Base-by-base conservation (phyloP, 2,888 invertebrate genomes). In the Tribolium freemani region DNA sequence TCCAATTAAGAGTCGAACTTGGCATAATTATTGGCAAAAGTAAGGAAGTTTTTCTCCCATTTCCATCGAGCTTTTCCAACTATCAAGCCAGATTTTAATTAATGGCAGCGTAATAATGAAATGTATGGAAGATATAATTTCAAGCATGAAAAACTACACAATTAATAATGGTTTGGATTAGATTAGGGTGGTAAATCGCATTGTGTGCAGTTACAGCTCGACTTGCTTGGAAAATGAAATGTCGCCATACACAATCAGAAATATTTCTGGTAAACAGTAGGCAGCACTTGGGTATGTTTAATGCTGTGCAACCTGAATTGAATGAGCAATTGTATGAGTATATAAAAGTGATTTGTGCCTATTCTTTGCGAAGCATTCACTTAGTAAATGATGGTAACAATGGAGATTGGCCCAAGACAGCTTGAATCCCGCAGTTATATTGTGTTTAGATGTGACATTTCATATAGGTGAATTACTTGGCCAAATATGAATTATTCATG, bases 401-500 rank as follows among this genome's bases (percentile, higher is more conserved):
- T 61, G 46, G 58, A 58, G 51, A 60, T 53, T 11, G 68, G 58
- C 50, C 56, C 66, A 72, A 69, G 73, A 66, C 73, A 66, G 63
- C 46, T 63, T 13, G 66, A 73, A 73, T 69, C 69, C 73, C 69
- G 66, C 56, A 31, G 66, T 73, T 69, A 50, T 50, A 73, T 73
- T 73, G 66, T 73, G 66, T 67, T 73, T 60, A 71, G 70, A 70
- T 70, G 73, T 67, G 67, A 73, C 73, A 73, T 67, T 70, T 71
- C 70, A 70, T 73, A 70, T 63, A 73, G 31, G 66, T 6, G 69
- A 73, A 69, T 69, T 63, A 73, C 50, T 69, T 69, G 48, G n/a
- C 50, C 54, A 56, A 67, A 67, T 30, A 66, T 75, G 75, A 75
- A 77, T 76, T 75, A 77, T 75, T 75, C 72, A 75, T 71, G 46